Conservation (phyloP, 2,888 invertebrate genomes). For the Trichogramma evanescens region DNA sequence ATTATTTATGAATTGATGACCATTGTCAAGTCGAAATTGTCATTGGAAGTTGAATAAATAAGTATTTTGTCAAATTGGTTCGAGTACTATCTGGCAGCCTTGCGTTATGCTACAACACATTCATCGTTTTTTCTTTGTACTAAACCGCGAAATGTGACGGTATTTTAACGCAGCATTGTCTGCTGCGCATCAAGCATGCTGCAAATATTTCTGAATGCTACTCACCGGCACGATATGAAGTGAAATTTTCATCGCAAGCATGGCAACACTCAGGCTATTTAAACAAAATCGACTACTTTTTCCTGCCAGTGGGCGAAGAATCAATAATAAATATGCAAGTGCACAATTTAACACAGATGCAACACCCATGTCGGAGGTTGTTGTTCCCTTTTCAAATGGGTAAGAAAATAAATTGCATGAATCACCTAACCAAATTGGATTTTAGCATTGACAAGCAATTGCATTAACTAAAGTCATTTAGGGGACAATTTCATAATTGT, state of each 20-base stretch:
- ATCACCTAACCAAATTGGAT: constrained; percentile 32
- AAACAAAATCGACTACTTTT: constrained; percentile 21
- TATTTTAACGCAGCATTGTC: too few relatives aligned
- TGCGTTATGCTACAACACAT: too few relatives aligned
- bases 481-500: too few relatives aligned
- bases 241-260: background rate
- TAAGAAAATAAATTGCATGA: constrained; percentile 41
- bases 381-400: constrained; percentile 55
- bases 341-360: constrained; percentile 13
- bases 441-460: background rate
- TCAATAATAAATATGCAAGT: constrained; percentile 21
- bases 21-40: too few relatives aligned
- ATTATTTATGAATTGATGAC: too few relatives aligned
- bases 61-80: too few relatives aligned
- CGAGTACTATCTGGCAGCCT: too few relatives aligned
- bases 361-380: constrained; percentile 6
- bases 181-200: too few relatives aligned
- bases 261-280: constrained; percentile 27
- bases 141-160: too few relatives aligned
- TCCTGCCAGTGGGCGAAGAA: constrained; percentile 11
- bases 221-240: background rate
- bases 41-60: too few relatives aligned
- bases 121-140: too few relatives aligned
- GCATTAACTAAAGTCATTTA: background rate
- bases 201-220: background rate